Percentiles rank a stretch among this genome's conserved stretches.
phyloP scores from a whole-genome alignment of 2,113 vertebrate species.

The Lucifuga dentata region DNA sequence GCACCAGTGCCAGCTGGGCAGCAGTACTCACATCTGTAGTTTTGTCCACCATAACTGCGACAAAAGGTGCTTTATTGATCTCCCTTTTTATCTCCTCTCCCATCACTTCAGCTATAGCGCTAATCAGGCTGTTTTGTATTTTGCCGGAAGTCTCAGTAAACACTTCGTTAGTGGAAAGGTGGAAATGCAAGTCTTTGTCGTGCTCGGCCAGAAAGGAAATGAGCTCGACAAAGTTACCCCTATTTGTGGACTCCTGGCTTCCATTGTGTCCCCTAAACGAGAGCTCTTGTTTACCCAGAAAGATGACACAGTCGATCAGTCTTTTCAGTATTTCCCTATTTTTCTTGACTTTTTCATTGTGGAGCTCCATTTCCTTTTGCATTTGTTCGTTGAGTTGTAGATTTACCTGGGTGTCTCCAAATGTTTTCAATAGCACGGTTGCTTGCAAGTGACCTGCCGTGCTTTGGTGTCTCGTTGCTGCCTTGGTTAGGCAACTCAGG shows the following conservation, averaged over 20 bases:
- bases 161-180: slow-evolving; percentile 30
- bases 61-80: slow-evolving; percentile 25
- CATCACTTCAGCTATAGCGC: slow-evolving; percentile 27
- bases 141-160: slow-evolving; percentile 24
- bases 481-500: no score
- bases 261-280: slow-evolving; percentile 32
- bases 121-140: slow-evolving; percentile 29
- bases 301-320: slow-evolving; percentile 24
- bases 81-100: slow-evolving; percentile 17
- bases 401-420: slow-evolving; percentile 7
- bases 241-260: neutral
- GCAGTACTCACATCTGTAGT: neutral
- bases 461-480: no score
- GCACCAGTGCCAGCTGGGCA: slow-evolving; percentile 11
- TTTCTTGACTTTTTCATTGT: slow-evolving; percentile 33
- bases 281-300: slow-evolving; percentile 30
- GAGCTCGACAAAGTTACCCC: slow-evolving; percentile 15
- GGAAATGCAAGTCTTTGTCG: slow-evolving; percentile 24
- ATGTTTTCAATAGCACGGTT: no score
- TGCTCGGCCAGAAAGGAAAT: slow-evolving; percentile 12
- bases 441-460: no score
- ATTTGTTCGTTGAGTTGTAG: slow-evolving; percentile 23
- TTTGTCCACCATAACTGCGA: slow-evolving; percentile 33
- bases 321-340: slow-evolving; percentile 30
- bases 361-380: slow-evolving; percentile 17